Evolutionary conservation across 2,113 vertebrate species (phyloP).

Genomic region (Poeciliopsis turrubarensis): DNA sequence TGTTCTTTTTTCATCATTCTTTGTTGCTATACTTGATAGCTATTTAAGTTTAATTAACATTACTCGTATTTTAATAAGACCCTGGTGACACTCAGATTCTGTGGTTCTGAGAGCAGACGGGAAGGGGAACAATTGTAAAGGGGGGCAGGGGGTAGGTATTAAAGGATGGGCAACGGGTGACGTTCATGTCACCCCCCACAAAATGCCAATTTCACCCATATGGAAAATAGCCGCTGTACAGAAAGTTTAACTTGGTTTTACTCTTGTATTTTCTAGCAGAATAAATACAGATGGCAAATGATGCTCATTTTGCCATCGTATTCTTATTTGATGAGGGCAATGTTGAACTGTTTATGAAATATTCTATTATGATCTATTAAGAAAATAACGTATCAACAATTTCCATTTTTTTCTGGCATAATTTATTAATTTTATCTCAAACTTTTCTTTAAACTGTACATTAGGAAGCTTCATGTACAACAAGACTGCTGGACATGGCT

Average conservation of each 20-base stretch:
- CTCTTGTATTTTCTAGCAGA: background rate
- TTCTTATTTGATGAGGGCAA: background rate
- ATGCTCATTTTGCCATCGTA: background rate
- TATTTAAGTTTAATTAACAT: background rate
- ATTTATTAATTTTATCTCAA: background rate
- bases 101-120: no score
- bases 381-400: background rate
- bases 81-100: no score
- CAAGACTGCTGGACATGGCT: constrained; percentile 73
- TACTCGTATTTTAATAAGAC: background rate
- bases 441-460: background rate
- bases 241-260: background rate
- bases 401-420: no score
- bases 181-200: no score
- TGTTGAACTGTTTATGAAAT: no score
- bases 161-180: no score
- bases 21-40: background rate
- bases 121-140: no score
- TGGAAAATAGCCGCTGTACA: no score
- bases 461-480: constrained; percentile 83
- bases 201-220: no score
- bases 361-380: no score
- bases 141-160: no score
- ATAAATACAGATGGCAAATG: no score
- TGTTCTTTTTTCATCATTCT: background rate